phyloP scores from a whole-genome alignment of 1,140 invertebrate genomes.

The Drosophila tani region DNA sequence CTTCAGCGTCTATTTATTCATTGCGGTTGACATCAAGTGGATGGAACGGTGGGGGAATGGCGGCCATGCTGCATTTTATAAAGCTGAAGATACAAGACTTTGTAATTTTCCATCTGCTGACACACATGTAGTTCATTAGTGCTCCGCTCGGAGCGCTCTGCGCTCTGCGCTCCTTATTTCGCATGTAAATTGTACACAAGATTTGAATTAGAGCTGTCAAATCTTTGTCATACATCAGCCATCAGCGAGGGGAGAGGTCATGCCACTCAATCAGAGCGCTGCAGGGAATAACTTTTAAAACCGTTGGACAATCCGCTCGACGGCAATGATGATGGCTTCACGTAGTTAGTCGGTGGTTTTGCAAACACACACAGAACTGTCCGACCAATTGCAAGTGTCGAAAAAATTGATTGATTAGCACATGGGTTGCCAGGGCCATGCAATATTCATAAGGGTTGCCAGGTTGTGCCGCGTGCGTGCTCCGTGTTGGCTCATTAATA shows the following conservation, averaged over 20 bases:
- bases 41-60: constrained; percentile 1
- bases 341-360: constrained; percentile 61
- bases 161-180: constrained; percentile 49
- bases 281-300: constrained; percentile 56
- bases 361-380: constrained; percentile 55
- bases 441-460: constrained; percentile 78
- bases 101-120: constrained; percentile 79
- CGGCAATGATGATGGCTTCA: constrained; percentile 12
- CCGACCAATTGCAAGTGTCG: constrained; percentile 43
- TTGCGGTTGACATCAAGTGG: constrained; percentile 65
- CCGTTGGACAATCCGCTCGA: constrained; percentile 47
- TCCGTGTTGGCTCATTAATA: constrained; percentile 68
- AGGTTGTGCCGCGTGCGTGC: constrained; percentile 42
- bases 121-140: constrained; percentile 82
- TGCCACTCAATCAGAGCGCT: constrained; percentile 70
- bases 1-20: constrained; percentile 56
- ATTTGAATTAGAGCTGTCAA: constrained; percentile 83
- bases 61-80: constrained; percentile 47
- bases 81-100: constrained; percentile 62
- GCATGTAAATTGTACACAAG: constrained; percentile 65
- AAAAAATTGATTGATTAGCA: constrained; percentile 79
- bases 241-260: constrained; percentile 28
- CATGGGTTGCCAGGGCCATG: constrained; percentile 51
- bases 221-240: constrained; percentile 74
- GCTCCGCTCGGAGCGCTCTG: constrained; percentile 12